Base-by-base conservation (phyloP, 2,888 invertebrate genomes). In the Argyresthia goedartella region DNA sequence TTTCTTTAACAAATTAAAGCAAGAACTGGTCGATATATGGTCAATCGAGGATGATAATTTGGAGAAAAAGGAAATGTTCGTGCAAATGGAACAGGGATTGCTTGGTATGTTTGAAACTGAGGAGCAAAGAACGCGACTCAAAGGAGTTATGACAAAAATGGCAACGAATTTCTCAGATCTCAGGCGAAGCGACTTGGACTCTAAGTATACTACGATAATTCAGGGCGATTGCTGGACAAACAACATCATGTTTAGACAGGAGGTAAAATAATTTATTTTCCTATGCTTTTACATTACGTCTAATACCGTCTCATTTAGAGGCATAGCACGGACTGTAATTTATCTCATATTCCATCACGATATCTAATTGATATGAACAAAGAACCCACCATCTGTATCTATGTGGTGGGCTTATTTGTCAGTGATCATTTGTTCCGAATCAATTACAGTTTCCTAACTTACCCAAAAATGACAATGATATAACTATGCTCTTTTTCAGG, bases 141-240 rank as follows among this genome's bases (percentile, higher is more conserved):
- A 39, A n/a, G 49, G 42, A 14, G 10, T 25, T 8, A 6, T 49
- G 13, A 16, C 7, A 34, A 1, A 34, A 7, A 6, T 34, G 35
- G 7, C 13, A 4, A 42, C 41, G n/a, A 4, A 11, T 11, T 13
- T 25, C 1, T 14, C 13, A 8, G 41, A 42, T 13, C n/a, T 41
- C 2, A 10, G 33, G 11, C 41, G 16, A 33, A 1, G 4, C 1
- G 41, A 41, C 8, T 7, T 13, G 13, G 36, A 49, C 1, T 49
- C 35, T n/a, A 35, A 25, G 25, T 41, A 50, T 50, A 7, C 34
- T 14, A 44, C 14, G 6, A 34, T 50, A 4, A 13, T 43, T 34
- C 52, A 52, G 4, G 52, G 52, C 15, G 52, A 52, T 15, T 42
- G 49, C 16, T 52, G 52, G 52, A 49, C 49, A 8, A 52, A 52